A percentile compares a stretch with the other conserved stretches of the same genome.
Conservation (phyloP, 2,888 invertebrate genomes). For the Lapara coniferarum region DNA sequence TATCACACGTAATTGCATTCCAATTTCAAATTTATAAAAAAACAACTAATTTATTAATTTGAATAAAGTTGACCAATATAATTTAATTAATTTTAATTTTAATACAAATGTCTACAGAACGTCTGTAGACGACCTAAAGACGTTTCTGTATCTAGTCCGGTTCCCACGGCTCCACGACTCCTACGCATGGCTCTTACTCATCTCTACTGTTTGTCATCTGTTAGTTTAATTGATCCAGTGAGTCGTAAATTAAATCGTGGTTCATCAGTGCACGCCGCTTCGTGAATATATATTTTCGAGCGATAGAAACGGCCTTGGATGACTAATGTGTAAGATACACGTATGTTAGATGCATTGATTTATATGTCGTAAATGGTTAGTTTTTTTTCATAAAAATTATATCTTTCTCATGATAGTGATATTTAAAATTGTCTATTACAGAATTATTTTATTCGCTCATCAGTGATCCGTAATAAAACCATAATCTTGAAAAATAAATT, state of each 20-base stretch:
- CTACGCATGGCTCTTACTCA: slow-evolving; percentile 75
- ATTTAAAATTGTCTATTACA: no score
- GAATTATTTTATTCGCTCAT: no score
- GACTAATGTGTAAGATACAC: slow-evolving; percentile 28
- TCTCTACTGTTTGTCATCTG: slow-evolving; percentile 73
- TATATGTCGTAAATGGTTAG: neutral
- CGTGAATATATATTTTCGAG: slow-evolving; percentile 55
- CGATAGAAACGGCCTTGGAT: slow-evolving; percentile 52
- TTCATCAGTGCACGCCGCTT: slow-evolving; percentile 51
- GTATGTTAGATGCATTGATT: slow-evolving; percentile 12
- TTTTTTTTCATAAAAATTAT: no score
- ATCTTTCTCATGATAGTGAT: no score
- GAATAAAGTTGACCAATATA: neutral
- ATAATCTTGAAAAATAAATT: no score
- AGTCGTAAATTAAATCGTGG: slow-evolving; percentile 79
- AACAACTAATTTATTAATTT: neutral
- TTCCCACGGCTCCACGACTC: slow-evolving; percentile 73
- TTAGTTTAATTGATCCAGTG: slow-evolving; percentile 76
- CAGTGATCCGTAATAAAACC: no score
- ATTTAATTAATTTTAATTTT: neutral
- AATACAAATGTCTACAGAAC: slow-evolving; percentile 35
- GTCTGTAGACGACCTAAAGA: slow-evolving; percentile 47
- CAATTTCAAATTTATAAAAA: neutral
- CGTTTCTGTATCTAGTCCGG: slow-evolving; percentile 45
- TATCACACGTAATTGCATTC: neutral